phyloP scores from a whole-genome alignment of 2,797 vertebrate genomes.

The Syndactyla subalaris region DNA sequence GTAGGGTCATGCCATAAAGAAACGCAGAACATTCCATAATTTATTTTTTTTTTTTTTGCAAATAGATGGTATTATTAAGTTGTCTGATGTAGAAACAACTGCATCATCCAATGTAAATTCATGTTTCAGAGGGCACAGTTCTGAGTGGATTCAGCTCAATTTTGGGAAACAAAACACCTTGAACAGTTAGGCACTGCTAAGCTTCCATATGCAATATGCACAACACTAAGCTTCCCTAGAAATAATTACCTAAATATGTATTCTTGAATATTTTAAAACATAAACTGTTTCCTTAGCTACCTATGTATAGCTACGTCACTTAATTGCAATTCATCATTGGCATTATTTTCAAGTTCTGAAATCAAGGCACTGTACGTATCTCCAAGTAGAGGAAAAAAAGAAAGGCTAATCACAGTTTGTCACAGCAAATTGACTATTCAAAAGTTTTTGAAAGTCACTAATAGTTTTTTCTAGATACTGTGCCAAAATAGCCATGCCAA shows the following conservation, averaged over 20 bases:
- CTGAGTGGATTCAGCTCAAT: accelerated
- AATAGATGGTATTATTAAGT: not conserved
- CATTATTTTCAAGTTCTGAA: not conserved
- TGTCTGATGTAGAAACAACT: not conserved
- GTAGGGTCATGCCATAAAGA: not conserved
- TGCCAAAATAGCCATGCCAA: not conserved
- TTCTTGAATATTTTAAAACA: not conserved
- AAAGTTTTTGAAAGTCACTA: not conserved
- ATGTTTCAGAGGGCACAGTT: not conserved
- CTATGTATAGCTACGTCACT: not conserved
- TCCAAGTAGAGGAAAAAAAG: accelerated
- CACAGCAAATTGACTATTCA: not conserved
- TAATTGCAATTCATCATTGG: not conserved
- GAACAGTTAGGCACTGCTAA: not conserved
- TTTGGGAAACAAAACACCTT: not conserved
- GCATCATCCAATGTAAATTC: not conserved
- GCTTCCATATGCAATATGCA: not conserved
- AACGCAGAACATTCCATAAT: not conserved
- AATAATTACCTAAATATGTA: not conserved
- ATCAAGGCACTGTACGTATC: not conserved
- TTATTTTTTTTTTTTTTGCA: not conserved
- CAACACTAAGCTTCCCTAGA: not conserved
- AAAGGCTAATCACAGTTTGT: not conserved
- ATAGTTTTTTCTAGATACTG: not conserved
- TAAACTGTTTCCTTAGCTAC: not conserved